These are phyloP conservation scores for Hirtodrosophila confusa DNA, from an alignment of 2,888 invertebrate species.

Conservation along the genomic window DNA sequence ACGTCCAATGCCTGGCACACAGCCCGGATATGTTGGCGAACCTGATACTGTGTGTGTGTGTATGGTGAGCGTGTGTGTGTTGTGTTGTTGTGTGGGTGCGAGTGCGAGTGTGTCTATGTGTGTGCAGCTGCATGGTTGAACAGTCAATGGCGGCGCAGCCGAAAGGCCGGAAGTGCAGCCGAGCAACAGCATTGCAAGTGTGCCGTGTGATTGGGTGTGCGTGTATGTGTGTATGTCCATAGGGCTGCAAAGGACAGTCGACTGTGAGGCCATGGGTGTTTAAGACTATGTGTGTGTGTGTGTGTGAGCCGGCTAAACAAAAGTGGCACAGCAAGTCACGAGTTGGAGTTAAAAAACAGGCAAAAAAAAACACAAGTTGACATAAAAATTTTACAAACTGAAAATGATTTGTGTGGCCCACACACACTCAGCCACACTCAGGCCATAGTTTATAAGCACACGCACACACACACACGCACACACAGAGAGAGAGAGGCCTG, in stretches of 20 bases:
- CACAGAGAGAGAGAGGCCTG: not conserved
- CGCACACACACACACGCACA: slow-evolving; percentile 1
- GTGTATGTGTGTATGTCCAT: not conserved
- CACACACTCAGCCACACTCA: slow-evolving; percentile 17
- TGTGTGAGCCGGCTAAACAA: slow-evolving; percentile 55
- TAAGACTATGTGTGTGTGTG: slow-evolving; percentile 8
- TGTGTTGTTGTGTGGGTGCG: not conserved
- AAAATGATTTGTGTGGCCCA: slow-evolving; percentile 72
- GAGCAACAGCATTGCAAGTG: slow-evolving; percentile 64
- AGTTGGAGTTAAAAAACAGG: slow-evolving; percentile 21
- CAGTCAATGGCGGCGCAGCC: slow-evolving; percentile 68
- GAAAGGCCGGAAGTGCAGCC: slow-evolving; percentile 73
- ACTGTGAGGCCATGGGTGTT: slow-evolving; percentile 11
- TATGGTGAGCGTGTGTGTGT: slow-evolving; percentile 11
- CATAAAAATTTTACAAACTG: slow-evolving; percentile 76
- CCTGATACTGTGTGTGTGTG: slow-evolving; percentile 53
- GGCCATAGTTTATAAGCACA: slow-evolving; percentile 9
- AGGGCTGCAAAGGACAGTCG: not conserved
- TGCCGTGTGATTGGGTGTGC: slow-evolving; percentile 28
- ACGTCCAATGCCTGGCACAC: slow-evolving; percentile 49
- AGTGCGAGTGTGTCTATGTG: slow-evolving; percentile 17
- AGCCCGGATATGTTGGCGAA: slow-evolving; percentile 63
- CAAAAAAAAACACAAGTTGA: slow-evolving; percentile 52
- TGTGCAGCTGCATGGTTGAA: slow-evolving; percentile 61
- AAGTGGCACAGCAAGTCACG: slow-evolving; percentile 50